Base-by-base conservation (phyloP, 2,888 invertebrate species). In the Desoria tigrina region DNA sequence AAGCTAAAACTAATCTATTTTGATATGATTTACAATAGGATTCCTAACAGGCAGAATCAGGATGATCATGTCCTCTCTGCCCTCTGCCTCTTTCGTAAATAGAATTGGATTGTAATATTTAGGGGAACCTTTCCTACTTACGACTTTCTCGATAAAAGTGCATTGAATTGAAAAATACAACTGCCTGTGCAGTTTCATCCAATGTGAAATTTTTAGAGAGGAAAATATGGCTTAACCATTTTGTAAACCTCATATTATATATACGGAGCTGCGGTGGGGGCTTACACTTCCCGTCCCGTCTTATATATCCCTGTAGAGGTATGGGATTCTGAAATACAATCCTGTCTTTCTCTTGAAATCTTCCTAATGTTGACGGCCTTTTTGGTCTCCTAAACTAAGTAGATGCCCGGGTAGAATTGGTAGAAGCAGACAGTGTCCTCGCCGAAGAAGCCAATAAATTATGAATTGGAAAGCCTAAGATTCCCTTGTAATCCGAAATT, bases 391-490 rank as follows among this genome's bases (percentile, higher is more conserved):
- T n/a, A n/a, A 32, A 32, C 6, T 32, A 32, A 32, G 32, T 32
- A 32, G 32, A 32, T 32, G 32, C 32, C 11, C 32, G 4, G 4
- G 11, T 11, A 32, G 6, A 32, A 32, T 32, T 32, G 32, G 32
- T 11, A 32, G 32, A 7, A 32, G 32, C 45, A 18, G n/a, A n/a
- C 45, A 4, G 45, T 45, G n/a, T 21, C 45, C 21, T 45, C 45
- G 9, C 16, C 9, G 39, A 39, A 39, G n/a, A 45, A 45, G 21
- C 60, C 63, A 68, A 68, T 68, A 68, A 68, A 65, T 68, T 68
- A 68, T 68, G 65, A 62, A 68, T 64, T 68, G 68, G 65, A 65
- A 68, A 68, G 64, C 68, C 68, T 50, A 64, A 42, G 49, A 61
- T 42, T 54, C 54, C 58, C 58, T 62, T 45, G 61, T 66, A 69